Evolutionary conservation across 2,888 invertebrate genomes (phyloP), one percentile per base, ranked within the genome.

Genomic region (Drosophila rubida): DNA sequence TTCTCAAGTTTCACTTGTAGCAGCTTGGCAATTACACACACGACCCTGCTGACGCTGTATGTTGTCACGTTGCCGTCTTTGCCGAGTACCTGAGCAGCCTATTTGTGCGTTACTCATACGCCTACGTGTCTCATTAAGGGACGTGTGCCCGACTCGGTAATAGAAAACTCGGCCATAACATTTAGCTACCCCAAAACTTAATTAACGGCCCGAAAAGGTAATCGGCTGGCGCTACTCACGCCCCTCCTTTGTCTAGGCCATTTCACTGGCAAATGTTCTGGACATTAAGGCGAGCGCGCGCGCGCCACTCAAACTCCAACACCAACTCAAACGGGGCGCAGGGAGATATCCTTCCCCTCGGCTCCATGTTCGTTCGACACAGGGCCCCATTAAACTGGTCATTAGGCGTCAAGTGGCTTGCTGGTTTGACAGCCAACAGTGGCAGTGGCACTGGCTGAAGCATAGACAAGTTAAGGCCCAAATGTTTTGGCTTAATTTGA

Each of bases 381-480:
- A 55, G 57, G 62, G 66, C 64, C 66, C 75, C 69, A 81, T 81
- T 81, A 84, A 84, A 80, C 74, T 84, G 84, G 83, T 81, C 84
- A 84, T 85, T 85, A 85, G 78, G 83, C 85, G 81, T 81, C 83
- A 84, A 84, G 83, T 84, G 81, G 81, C 80, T 77, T 73, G 68
- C 71, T 80, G 72, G 62, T 57, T 69, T 69, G 62, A 71, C 72
- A 70, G 78, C 64, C 57, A 59, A 44, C 63, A 63, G 39, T 35
- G 66, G 44, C 69, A 46, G 59, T 35, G 50, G 62, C 78, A 69
- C 54, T 35, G 50, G 62, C 78, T 25, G 25, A 6, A 5, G 25
- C 25, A 69, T 54, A 69, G 69, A 75, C 69, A 75, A 71, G 44
- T 44, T 41, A 32, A 58, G 55, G 58, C 69, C 69, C 63, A 80